Evolutionary conservation across 2,113 vertebrate genomes (phyloP), one percentile per base, ranked within the genome.

Genomic region (Grammomys dolichurus): DNA sequence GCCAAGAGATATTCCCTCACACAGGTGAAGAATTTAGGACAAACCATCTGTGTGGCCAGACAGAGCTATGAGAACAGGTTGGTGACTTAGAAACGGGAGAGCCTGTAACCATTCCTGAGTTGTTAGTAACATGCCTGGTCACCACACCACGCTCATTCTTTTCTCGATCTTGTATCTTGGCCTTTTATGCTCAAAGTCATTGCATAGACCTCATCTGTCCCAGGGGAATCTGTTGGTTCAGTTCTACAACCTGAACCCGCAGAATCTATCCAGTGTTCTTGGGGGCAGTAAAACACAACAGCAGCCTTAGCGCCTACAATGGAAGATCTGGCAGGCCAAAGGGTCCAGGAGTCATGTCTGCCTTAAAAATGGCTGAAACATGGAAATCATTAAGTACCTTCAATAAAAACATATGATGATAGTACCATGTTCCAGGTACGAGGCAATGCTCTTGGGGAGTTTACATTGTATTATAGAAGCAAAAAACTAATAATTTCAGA

Each of bases 71-170:
- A 33, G 87, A 96, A 93, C 96, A 96, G 48, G 65, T 7, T 90
- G 80, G 96, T 92, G 96, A 67, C 92, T 95, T 43, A 67, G 93
- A 97, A 95, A 95, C 84, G 93, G 95, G 0, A 54, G 95, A 94
- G 26, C 28, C 95, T 89, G 91, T 40, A 69, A 43, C 95, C 80
- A 96, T 95, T 95, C 96, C 97, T 87, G 76, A 22, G 85, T 96
- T 95, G 90, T 28, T 43, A 16, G n/a, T 43, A 7, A 31, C 24
- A 0, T 19, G 80, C 22, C 36, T 28, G n/a, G 6, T 43, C 58
- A 63, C 81, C 81, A 63, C 3, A 24, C 13, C n/a, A 43, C 6
- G 6, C 6, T 84, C 7, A 60, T 19, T 60, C 3, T 63, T 82
- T 82, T 26, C 60, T 40, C 31, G 58, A 84, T 84, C 91, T 84